phyloP scores from a whole-genome alignment of 2,113 vertebrate species.

The Laticauda colubrina region DNA sequence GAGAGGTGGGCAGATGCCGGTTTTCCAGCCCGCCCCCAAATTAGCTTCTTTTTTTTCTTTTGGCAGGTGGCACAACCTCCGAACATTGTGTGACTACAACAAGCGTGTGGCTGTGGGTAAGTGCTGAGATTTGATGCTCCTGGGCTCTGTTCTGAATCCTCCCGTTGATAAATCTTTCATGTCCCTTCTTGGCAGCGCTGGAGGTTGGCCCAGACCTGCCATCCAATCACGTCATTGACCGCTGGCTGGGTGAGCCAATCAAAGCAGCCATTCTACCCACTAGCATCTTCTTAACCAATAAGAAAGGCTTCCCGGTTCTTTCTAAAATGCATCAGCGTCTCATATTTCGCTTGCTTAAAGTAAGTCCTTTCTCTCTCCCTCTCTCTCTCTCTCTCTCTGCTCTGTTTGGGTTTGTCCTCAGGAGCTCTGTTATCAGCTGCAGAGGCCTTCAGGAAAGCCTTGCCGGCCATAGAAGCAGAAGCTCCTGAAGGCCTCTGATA shows the following conservation, averaged over 20 bases:
- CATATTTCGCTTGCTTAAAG: slow-evolving; percentile 89
- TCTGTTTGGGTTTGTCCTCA: neutral
- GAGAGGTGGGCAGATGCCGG: too few relatives aligned
- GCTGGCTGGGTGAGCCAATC: slow-evolving; percentile 92
- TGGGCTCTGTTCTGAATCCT: neutral
- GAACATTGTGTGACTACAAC: slow-evolving; percentile 91
- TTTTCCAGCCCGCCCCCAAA: neutral
- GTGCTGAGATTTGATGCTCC: slow-evolving; percentile 12
- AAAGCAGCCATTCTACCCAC: slow-evolving; percentile 90
- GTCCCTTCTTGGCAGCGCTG: slow-evolving; percentile 70
- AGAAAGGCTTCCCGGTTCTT: slow-evolving; percentile 91
- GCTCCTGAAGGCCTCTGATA: too few relatives aligned
- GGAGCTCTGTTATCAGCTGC: too few relatives aligned
- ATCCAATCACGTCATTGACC: slow-evolving; percentile 82
- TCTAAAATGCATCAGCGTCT: slow-evolving; percentile 87
- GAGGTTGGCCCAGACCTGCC: slow-evolving; percentile 86
- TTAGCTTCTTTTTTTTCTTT: slow-evolving; percentile 19
- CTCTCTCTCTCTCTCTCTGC: too few relatives aligned
- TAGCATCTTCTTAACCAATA: slow-evolving; percentile 90
- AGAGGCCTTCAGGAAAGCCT: too few relatives aligned
- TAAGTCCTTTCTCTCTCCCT: slow-evolving; percentile 33
- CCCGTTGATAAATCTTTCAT: slow-evolving; percentile 8
- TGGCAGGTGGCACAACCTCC: slow-evolving; percentile 88
- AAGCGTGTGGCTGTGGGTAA: slow-evolving; percentile 90
- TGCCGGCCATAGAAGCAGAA: too few relatives aligned